A percentile compares a stretch with the other conserved stretches of the same genome.
phyloP scores from a whole-genome alignment of 1,140 invertebrate genomes.

The Pseudachorutes palmiensis region DNA sequence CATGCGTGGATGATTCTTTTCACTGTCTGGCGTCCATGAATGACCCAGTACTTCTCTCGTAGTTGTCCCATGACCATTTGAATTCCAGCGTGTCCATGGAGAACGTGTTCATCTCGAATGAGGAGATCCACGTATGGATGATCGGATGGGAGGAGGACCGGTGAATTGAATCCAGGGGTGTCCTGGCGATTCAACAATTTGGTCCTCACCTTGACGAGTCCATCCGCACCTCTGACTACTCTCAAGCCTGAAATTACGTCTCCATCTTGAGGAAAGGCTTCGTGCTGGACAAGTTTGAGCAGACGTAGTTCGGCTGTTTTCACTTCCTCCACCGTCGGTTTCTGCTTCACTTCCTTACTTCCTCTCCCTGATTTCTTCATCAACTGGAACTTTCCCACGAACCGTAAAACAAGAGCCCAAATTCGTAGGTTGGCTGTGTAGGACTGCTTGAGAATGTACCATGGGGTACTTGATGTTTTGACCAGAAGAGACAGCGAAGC shows the following conservation, averaged over 20 bases:
- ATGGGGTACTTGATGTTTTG: not conserved
- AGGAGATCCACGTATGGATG: slow-evolving; percentile 32
- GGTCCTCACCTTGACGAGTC: slow-evolving; percentile 4
- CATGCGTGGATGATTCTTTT: slow-evolving; percentile 2
- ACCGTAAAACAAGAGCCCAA: not conserved
- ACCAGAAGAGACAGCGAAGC: slow-evolving; percentile 17
- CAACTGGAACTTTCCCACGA: not conserved
- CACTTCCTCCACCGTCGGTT: not conserved
- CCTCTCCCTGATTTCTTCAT: not conserved
- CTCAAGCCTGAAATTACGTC: slow-evolving; percentile 6
- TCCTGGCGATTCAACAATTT: not conserved
- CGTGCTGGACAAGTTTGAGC: not conserved
- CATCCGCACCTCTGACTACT: not conserved
- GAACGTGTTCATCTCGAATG: slow-evolving; percentile 35
- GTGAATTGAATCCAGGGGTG: slow-evolving; percentile 16
- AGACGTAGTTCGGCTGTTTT: not conserved
- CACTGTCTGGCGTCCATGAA: not conserved
- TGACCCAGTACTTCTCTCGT: slow-evolving; percentile 32
- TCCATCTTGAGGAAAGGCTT: not conserved
- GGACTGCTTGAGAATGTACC: not conserved
- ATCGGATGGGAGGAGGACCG: slow-evolving; percentile 38
- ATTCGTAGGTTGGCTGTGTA: not conserved
- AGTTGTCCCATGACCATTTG: slow-evolving; percentile 16
- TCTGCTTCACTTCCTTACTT: not conserved
- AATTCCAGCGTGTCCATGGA: slow-evolving; percentile 15